phyloP scores from a whole-genome alignment of 2,113 vertebrate species.

The Parus major region DNA sequence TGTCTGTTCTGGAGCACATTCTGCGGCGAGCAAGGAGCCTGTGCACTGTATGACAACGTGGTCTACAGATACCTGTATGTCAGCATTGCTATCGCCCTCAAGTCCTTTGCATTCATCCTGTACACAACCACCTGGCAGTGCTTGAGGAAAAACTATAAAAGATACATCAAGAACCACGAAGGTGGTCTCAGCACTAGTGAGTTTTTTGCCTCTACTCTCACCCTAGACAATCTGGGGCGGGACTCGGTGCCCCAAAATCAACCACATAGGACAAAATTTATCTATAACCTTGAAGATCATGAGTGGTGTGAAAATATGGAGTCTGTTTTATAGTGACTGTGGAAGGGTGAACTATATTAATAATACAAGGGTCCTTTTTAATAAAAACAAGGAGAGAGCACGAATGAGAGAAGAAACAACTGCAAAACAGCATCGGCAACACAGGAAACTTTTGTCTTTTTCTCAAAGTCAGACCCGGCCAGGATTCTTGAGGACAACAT shows the following conservation, averaged over 20 bases:
- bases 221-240: constrained; percentile 87
- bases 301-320: constrained; percentile 99
- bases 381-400: constrained; percentile 50
- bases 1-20: constrained; percentile 97
- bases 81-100: constrained; percentile 92
- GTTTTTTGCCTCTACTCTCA: constrained; percentile 91
- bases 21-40: constrained; percentile 89
- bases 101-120: constrained; percentile 91
- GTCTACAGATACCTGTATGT: constrained; percentile 92
- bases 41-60: constrained; percentile 91
- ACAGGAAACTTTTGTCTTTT: constrained; percentile 50
- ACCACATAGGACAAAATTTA: constrained; percentile 94
- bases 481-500: constrained; percentile 31
- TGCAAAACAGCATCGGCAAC: constrained; percentile 1
- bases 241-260: constrained; percentile 81
- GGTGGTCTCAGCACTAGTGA: constrained; percentile 87
- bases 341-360: constrained; percentile 58
- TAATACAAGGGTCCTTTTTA: constrained; percentile 73
- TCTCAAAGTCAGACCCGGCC: constrained; percentile 57
- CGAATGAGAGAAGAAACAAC: neutral
- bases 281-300: constrained; percentile 96
- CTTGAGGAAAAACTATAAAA: constrained; percentile 93
- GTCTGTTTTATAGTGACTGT: constrained; percentile 92
- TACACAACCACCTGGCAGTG: constrained; percentile 96
- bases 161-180: constrained; percentile 93